Percentiles rank a stretch among this genome's conserved stretches.
Evolutionary conservation across 2,888 invertebrate genomes (phyloP).

Genomic region (Apoda limacodes): DNA sequence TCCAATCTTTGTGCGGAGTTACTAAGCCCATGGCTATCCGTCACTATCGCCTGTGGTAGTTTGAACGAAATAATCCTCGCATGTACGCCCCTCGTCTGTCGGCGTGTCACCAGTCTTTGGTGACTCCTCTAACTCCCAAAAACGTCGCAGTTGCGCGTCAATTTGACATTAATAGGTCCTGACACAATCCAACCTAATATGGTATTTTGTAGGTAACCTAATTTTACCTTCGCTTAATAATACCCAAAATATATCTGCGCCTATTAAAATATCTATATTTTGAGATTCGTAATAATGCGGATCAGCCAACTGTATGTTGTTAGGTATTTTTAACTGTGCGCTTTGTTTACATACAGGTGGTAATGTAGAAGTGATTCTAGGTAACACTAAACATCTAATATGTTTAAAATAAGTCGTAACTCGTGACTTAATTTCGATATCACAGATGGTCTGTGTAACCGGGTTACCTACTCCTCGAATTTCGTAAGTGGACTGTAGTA

Average conservation of each 20-base stretch:
- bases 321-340: conserved; percentile 7
- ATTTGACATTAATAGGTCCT: conserved; percentile 11
- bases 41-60: too few relatives aligned
- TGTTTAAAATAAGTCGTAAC: conserved; percentile 5
- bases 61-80: too few relatives aligned
- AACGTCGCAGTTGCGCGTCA: too few relatives aligned
- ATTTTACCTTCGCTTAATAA: conserved; percentile 13
- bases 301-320: too few relatives aligned
- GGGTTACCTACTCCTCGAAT: conserved; percentile 17
- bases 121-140: too few relatives aligned
- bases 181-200: conserved; percentile 21
- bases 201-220: conserved; percentile 15
- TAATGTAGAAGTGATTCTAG: conserved; percentile 5
- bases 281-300: too few relatives aligned
- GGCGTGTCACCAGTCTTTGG: too few relatives aligned
- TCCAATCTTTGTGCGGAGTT: too few relatives aligned
- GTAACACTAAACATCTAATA: conserved; percentile 18
- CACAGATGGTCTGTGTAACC: conserved; percentile 17
- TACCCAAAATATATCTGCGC: too few relatives aligned
- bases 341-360: neutral
- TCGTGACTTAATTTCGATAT: conserved; percentile 13
- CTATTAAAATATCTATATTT: too few relatives aligned
- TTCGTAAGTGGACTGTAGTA: conserved; percentile 21
- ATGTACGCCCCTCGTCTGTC: too few relatives aligned
- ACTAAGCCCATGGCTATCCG: too few relatives aligned